These are phyloP conservation scores for Actinostola sp. DNA, from an alignment of 92 coral and sea anemone genomes.

Conservation along the genomic window DNA sequence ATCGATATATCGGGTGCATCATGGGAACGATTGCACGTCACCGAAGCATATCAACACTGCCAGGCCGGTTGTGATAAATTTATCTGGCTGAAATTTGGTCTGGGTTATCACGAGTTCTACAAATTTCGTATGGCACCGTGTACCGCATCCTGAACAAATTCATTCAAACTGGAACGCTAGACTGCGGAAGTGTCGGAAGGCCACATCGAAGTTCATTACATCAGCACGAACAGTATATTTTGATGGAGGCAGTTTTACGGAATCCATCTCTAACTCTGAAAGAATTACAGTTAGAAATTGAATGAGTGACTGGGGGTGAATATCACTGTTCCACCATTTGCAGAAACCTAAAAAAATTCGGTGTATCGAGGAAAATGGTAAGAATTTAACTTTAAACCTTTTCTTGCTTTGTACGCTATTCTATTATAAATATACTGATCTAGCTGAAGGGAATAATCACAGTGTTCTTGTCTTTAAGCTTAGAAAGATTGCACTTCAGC, in stretches of 20 bases:
- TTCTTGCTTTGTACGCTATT: not conserved
- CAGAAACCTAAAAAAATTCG: slow-evolving; percentile 25
- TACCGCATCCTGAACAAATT: slow-evolving; percentile 20
- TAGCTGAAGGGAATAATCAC: too few relatives aligned
- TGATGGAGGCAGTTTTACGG: not conserved
- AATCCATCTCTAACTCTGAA: slow-evolving; percentile 4
- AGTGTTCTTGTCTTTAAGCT: too few relatives aligned
- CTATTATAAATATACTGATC: too few relatives aligned
- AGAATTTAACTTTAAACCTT: not conserved
- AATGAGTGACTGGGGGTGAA: slow-evolving; percentile 7
- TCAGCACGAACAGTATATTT: slow-evolving; percentile 17
- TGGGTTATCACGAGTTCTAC: too few relatives aligned
- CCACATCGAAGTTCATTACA: not conserved
- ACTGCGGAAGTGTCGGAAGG: not conserved
- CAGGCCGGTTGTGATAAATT: too few relatives aligned
- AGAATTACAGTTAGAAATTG: slow-evolving; percentile 4
- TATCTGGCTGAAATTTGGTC: too few relatives aligned
- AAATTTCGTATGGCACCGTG: slow-evolving; percentile 11
- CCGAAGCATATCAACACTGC: too few relatives aligned
- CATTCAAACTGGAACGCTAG: slow-evolving; percentile 1
- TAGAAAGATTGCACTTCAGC: slow-evolving; percentile 30
- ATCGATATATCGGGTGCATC: too few relatives aligned
- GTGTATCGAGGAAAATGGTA: slow-evolving; percentile 17
- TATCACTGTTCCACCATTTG: slow-evolving; percentile 21
- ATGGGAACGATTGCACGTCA: too few relatives aligned